These are phyloP conservation scores for Meliscaeva auricollis DNA, from an alignment of 2,888 invertebrate genomes.

Conservation along the genomic window DNA sequence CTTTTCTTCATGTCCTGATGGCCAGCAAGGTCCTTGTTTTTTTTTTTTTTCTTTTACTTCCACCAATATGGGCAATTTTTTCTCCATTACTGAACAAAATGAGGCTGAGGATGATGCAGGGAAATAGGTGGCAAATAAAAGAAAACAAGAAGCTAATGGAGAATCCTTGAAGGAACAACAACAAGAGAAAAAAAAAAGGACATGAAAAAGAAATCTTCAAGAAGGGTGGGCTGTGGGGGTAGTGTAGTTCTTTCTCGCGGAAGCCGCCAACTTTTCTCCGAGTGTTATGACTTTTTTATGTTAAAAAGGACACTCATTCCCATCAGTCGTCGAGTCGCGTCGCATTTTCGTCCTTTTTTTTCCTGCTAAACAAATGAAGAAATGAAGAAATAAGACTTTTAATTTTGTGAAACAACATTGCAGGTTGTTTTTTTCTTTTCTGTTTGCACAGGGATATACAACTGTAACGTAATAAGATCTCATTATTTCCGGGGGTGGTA, in stretches of 20 bases:
- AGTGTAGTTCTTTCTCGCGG: slow-evolving; percentile 33
- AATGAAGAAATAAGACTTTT: slow-evolving; percentile 79
- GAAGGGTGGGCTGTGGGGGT: slow-evolving; percentile 5
- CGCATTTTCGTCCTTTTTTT: slow-evolving; percentile 20
- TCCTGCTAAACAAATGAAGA: slow-evolving; percentile 61
- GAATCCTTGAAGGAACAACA: slow-evolving; percentile 58
- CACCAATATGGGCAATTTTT: slow-evolving; percentile 72
- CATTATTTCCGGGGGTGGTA: slow-evolving; percentile 67
- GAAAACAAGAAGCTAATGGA: slow-evolving; percentile 69
- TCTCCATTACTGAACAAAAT: slow-evolving; percentile 53
- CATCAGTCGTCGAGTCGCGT: not conserved
- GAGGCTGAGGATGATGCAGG: not conserved
- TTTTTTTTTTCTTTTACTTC: slow-evolving; percentile 15
- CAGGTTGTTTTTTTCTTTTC: too few relatives aligned
- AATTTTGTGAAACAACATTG: slow-evolving; percentile 80
- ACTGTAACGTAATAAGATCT: slow-evolving; percentile 73
- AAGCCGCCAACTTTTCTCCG: slow-evolving; percentile 51
- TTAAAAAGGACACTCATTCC: slow-evolving; percentile 72
- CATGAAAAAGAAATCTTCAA: slow-evolving; percentile 68
- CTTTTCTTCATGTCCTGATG: slow-evolving; percentile 49
- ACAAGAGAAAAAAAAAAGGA: slow-evolving; percentile 35
- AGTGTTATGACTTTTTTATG: slow-evolving; percentile 76
- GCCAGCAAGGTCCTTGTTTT: slow-evolving; percentile 28
- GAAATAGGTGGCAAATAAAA: slow-evolving; percentile 65
- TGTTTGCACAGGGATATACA: slow-evolving; percentile 74